Evolutionary conservation across 1,140 invertebrate genomes (phyloP).

Genomic region (Liolophura sinensis): DNA sequence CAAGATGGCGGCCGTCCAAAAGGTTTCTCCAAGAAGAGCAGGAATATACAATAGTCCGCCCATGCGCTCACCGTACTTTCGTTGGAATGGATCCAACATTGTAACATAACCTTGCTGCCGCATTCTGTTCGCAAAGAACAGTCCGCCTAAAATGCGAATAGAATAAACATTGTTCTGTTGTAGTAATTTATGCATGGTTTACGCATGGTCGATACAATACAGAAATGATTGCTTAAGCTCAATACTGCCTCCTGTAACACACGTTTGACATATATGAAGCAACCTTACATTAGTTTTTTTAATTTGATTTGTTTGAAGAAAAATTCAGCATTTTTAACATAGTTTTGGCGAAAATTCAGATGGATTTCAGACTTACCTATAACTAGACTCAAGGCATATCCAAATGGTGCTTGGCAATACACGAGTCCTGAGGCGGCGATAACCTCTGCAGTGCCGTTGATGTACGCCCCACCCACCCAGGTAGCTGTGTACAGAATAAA

Average conservation of each 20-base stretch:
- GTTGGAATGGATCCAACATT: slow-evolving; percentile 94
- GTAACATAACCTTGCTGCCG: slow-evolving; percentile 95
- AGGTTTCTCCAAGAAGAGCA: slow-evolving; percentile 95
- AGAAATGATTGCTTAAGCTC: not conserved
- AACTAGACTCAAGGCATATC: slow-evolving; percentile 89
- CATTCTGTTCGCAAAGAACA: slow-evolving; percentile 98
- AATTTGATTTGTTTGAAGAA: no score
- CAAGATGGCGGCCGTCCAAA: slow-evolving; percentile 97
- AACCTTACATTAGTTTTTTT: no score
- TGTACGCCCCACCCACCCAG: slow-evolving; percentile 98
- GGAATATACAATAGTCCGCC: slow-evolving; percentile 95
- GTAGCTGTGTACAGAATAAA: slow-evolving; percentile 69
- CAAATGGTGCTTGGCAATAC: slow-evolving; percentile 96
- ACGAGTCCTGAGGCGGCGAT: slow-evolving; percentile 81
- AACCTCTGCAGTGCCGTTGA: slow-evolving; percentile 94
- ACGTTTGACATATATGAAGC: not conserved
- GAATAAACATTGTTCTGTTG: not conserved
- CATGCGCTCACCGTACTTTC: slow-evolving; percentile 94
- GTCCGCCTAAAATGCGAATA: slow-evolving; percentile 72
- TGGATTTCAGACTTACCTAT: slow-evolving; percentile 62
- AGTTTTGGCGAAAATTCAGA: no score
- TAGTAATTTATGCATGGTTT: not conserved
- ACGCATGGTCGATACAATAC: not conserved
- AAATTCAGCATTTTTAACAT: no score
- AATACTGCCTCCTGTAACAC: not conserved